Percentiles rank a stretch among this genome's conserved stretches.
Evolutionary conservation across 64 coral and sea anemone genomes (phyloP).

Genomic region (Pocillopora verrucosa): DNA sequence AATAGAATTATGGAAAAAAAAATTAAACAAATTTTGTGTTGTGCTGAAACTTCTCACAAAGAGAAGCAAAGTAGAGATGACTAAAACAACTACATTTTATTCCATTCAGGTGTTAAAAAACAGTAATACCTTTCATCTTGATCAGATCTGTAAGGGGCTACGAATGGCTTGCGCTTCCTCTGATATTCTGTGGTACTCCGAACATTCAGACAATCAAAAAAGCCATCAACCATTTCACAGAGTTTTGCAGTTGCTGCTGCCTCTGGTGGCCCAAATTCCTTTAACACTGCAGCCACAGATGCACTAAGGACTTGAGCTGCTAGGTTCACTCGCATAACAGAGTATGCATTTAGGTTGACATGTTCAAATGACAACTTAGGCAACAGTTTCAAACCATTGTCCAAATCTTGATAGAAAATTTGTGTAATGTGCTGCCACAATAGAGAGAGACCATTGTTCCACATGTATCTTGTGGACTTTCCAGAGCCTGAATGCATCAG

Average conservation of each 20-base stretch:
- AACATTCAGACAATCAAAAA: slow-evolving; percentile 60
- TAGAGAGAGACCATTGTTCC: slow-evolving; percentile 33
- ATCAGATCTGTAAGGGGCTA: no score
- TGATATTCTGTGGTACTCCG: slow-evolving; percentile 22
- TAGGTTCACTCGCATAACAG: slow-evolving; percentile 59
- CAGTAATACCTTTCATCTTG: no score
- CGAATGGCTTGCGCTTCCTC: slow-evolving; percentile 48
- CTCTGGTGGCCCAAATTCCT: slow-evolving; percentile 40
- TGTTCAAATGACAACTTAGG: slow-evolving; percentile 25
- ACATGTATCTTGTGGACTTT: slow-evolving; percentile 8
- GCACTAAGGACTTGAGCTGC: slow-evolving; percentile 68
- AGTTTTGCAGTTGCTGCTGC: slow-evolving; percentile 37
- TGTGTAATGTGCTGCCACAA: slow-evolving; percentile 31
- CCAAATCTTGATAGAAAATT: slow-evolving; percentile 33
- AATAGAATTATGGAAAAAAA: no score
- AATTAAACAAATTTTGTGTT: no score
- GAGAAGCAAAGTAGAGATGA: no score
- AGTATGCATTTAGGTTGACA: slow-evolving; percentile 45
- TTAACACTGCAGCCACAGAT: slow-evolving; percentile 38
- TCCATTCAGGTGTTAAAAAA: no score
- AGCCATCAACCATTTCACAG: slow-evolving; percentile 44
- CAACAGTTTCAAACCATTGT: slow-evolving; percentile 59
- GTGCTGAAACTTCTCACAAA: no score
- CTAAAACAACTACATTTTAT: no score
- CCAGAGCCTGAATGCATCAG: not conserved